Base-by-base conservation (phyloP, 2,113 vertebrate genomes). In the Sceloporus undulatus region DNA sequence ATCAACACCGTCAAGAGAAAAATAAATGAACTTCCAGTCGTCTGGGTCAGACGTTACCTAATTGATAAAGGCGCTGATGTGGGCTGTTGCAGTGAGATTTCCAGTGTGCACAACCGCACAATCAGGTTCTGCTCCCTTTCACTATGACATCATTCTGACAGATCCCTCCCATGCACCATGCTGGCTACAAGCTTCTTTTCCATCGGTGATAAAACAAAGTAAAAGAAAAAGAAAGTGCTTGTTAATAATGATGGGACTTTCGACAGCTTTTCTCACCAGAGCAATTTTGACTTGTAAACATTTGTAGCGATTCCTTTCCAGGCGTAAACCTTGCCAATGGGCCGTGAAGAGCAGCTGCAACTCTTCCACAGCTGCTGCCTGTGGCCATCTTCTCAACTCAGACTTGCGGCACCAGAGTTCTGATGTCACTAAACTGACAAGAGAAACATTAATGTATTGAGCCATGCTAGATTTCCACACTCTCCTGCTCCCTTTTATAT, bases 31-130 rank as follows among this genome's bases (percentile, higher is more conserved):
- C 94, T 91, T 95, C 89, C 52, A 93, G 90, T 95, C 95, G 91
- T 96, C 95, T 92, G 77, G 71, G 93, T 91, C 95, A 97, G 97
- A 97, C 97, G 62, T 97, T 95, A 97, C 97, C 97, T 97, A 97
- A 97, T 95, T 95, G 97, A 97, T 97, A 97, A 97, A 89, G 91
- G 88, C 34, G 92, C 92, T 0, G 79, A 92, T 94, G 87, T 2
- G 80, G 70, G 73, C 85, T 70, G 1, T 85, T 71, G 84, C 91
- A 85, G 93, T 93, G 94, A 87, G 82, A 85, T 93, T 95, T 93
- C 93, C 91, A 91, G 89, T 89, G 85, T 70, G 25, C 11, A 9
- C 80, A 94, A 77, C 34, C 88, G 94, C 92, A 97, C 95, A 95
- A 94, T 95, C 90, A 1, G 86, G 91, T 94, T 93, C 95, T 96